Evolutionary conservation across 2,113 vertebrate genomes (phyloP).

Genomic region (Calypte anna): DNA sequence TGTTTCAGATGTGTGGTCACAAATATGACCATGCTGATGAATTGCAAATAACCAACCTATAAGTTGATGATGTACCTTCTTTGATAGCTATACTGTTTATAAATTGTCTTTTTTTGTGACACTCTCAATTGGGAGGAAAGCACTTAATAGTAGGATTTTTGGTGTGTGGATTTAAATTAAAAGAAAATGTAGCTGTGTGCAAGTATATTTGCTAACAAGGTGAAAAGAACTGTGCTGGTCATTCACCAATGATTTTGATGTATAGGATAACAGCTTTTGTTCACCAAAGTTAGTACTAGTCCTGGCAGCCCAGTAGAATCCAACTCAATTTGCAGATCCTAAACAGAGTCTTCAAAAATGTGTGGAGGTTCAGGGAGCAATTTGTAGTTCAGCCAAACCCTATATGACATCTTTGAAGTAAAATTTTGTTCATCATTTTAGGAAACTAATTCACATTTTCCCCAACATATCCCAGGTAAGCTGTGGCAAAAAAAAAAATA

Average conservation of each 20-base stretch:
- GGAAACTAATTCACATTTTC: background rate
- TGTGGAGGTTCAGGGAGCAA: background rate
- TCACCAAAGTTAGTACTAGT: background rate
- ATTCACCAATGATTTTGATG: background rate
- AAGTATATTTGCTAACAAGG: background rate
- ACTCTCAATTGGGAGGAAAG: background rate
- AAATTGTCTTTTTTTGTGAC: background rate
- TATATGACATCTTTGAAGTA: background rate
- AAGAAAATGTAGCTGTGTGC: background rate
- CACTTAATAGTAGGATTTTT: background rate
- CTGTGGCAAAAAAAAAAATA: background rate
- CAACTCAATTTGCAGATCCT: background rate
- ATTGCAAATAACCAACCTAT: slow-evolving; percentile 6
- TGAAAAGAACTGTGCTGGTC: background rate
- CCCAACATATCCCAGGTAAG: background rate
- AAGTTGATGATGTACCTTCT: background rate
- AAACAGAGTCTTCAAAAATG: background rate
- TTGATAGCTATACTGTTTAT: background rate
- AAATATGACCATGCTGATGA: background rate
- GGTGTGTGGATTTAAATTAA: background rate
- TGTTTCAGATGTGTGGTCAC: slow-evolving; percentile 2
- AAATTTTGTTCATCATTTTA: background rate
- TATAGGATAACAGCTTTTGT: background rate
- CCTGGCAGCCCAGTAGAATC: background rate
- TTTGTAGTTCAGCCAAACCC: background rate